Evolutionary conservation across 2,113 vertebrate genomes (phyloP).

Genomic region (Scopus umbretta): DNA sequence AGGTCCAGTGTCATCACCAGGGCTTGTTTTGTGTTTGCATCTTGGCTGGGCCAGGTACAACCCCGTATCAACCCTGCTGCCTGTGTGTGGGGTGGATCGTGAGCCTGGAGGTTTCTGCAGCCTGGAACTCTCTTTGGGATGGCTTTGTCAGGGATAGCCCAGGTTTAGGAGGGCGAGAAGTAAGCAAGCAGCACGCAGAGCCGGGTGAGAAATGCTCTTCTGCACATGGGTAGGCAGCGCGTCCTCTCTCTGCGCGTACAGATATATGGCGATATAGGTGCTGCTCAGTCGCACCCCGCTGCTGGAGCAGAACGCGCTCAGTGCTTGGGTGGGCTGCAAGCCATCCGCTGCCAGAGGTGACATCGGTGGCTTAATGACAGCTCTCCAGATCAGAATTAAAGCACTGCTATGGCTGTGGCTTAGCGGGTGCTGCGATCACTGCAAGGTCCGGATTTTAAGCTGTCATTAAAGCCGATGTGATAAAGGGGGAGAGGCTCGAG

Average conservation of each 20-base stretch:
- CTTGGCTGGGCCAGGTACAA: not conserved
- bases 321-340: not conserved
- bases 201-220: not conserved
- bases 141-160: not conserved
- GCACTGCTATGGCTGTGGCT: not conserved
- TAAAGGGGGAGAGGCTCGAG: not conserved
- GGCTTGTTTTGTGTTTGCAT: not conserved
- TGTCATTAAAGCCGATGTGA: not conserved
- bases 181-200: not conserved
- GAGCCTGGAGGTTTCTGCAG: not conserved
- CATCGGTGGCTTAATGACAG: not conserved
- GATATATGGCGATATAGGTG: not conserved
- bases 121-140: not conserved
- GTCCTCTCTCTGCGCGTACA: accelerated
- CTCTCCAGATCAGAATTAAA: not conserved
- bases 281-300: not conserved
- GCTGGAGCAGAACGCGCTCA: not conserved
- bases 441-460: not conserved
- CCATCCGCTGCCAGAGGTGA: not conserved
- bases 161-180: not conserved
- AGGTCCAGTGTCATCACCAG: not conserved
- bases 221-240: accelerated
- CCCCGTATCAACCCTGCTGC: accelerated
- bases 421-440: not conserved
- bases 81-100: no score